A percentile compares a stretch with the other conserved stretches of the same genome.
These are phyloP conservation scores for Propithecus coquereli DNA, from an alignment of 2,113 vertebrate species.

Conservation along the genomic window DNA sequence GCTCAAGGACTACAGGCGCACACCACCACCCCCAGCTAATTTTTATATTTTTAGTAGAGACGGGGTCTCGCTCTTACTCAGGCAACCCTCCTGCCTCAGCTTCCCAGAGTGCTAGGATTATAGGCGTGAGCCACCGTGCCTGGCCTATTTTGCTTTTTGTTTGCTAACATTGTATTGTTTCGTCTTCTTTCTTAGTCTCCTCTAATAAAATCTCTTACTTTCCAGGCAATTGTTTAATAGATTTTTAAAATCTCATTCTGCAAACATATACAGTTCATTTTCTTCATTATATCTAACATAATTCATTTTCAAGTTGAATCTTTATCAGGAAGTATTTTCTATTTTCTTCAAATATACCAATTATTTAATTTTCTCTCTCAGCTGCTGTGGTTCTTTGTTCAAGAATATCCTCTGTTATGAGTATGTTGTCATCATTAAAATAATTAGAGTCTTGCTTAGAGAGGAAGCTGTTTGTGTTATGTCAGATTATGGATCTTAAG, in stretches of 20 bases:
- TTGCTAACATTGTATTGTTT: not conserved
- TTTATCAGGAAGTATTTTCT: not conserved
- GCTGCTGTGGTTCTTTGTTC: not conserved
- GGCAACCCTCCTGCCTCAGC: too few relatives aligned
- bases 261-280: not conserved
- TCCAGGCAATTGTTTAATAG: not conserved
- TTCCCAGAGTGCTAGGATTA: too few relatives aligned
- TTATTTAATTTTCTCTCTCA: conserved; percentile 10
- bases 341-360: not conserved
- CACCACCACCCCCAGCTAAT: too few relatives aligned
- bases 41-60: too few relatives aligned
- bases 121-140: too few relatives aligned
- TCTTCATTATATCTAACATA: not conserved
- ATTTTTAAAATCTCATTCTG: not conserved
- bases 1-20: too few relatives aligned
- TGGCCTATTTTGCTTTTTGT: not conserved
- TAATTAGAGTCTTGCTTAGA: not conserved
- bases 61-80: too few relatives aligned
- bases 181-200: not conserved
- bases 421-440: not conserved
- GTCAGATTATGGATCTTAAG: not conserved
- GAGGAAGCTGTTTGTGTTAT: conserved; percentile 9
- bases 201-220: conserved; percentile 23
- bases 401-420: not conserved
- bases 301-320: not conserved